phyloP scores from a whole-genome alignment of 2,888 invertebrate genomes.

The Aradus depressus region DNA sequence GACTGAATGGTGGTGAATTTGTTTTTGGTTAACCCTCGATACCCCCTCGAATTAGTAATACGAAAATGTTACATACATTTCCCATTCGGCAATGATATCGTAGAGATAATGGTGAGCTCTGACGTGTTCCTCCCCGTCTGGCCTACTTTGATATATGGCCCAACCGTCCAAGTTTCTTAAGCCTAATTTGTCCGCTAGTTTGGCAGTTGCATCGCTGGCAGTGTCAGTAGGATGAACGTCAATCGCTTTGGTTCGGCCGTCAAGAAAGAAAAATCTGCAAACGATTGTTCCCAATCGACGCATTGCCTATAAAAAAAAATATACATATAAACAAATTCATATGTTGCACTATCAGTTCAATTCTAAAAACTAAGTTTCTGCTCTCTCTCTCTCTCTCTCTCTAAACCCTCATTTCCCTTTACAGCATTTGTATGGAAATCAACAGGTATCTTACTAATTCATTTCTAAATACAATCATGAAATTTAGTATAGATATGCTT shows the following conservation, averaged over 20 bases:
- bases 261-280: conserved; percentile 87
- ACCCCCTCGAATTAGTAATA: too few relatives aligned
- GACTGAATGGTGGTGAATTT: too few relatives aligned
- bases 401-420: not conserved
- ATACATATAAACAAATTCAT: too few relatives aligned
- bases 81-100: conserved; percentile 91
- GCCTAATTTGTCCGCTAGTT: conserved; percentile 78
- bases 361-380: too few relatives aligned
- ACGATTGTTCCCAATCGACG: conserved; percentile 81
- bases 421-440: not conserved
- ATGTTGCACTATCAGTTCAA: not conserved
- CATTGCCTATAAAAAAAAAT: conserved; percentile 55
- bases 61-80: conserved; percentile 50
- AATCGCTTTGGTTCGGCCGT: conserved; percentile 88
- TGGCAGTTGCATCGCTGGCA: conserved; percentile 77
- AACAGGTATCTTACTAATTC: too few relatives aligned
- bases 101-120: conserved; percentile 83
- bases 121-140: conserved; percentile 80
- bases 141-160: conserved; percentile 85
- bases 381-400: too few relatives aligned
- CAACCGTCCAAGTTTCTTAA: conserved; percentile 78
- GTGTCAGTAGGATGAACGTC: conserved; percentile 92
- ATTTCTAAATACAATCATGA: too few relatives aligned
- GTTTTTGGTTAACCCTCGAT: too few relatives aligned
- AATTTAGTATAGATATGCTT: too few relatives aligned